Evolutionary conservation across 2,113 vertebrate genomes (phyloP).

Genomic region (Sitta europaea): DNA sequence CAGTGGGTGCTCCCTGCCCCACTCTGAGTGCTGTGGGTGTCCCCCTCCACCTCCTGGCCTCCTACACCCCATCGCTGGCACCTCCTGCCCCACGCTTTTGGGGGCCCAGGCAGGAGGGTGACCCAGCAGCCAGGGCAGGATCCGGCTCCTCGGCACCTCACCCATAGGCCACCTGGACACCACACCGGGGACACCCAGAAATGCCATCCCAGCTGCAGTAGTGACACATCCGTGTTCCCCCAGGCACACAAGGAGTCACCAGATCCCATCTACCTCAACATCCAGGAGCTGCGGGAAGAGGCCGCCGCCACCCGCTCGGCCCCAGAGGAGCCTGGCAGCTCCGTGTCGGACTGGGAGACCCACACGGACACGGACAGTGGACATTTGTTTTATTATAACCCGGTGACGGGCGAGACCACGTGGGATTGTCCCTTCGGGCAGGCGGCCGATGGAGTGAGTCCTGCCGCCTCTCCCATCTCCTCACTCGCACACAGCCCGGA

Average conservation of each 20-base stretch:
- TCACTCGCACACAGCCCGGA: slow-evolving; percentile 46
- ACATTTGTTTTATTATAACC: slow-evolving; percentile 88
- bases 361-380: slow-evolving; percentile 84
- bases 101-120: fast-evolving
- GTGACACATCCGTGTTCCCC: background rate
- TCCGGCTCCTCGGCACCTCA: fast-evolving
- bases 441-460: slow-evolving; percentile 38
- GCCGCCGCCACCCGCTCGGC: background rate
- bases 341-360: slow-evolving; percentile 81
- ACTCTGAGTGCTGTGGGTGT: background rate
- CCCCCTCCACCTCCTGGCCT: background rate
- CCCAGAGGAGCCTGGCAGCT: background rate
- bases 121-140: background rate
- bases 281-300: slow-evolving; percentile 73
- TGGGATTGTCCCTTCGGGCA: slow-evolving; percentile 88
- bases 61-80: background rate
- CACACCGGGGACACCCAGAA: background rate
- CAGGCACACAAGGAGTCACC: background rate
- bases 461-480: slow-evolving; percentile 1
- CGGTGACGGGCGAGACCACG: slow-evolving; percentile 82
- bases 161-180: fast-evolving
- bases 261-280: slow-evolving; percentile 83
- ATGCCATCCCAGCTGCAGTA: fast-evolving
- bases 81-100: background rate
- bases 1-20: background rate